These are phyloP conservation scores for Furcifer pardalis DNA, from an alignment of 2,797 vertebrate genomes.

Conservation along the genomic window DNA sequence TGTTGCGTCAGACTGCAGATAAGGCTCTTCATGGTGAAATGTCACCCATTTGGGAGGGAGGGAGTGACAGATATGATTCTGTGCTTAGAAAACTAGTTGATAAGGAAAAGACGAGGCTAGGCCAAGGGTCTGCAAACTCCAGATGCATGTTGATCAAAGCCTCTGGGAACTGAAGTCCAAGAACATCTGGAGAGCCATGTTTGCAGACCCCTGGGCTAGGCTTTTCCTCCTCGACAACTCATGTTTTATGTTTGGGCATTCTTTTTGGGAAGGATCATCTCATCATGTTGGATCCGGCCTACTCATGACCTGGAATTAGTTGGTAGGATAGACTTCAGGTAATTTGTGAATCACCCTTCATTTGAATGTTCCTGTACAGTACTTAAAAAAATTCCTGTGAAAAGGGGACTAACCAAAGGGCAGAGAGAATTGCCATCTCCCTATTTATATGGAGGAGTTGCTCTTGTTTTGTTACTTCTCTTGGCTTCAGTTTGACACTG, in stretches of 20 bases:
- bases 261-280: not conserved
- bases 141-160: no score
- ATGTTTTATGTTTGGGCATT: not conserved
- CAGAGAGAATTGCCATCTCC: no score
- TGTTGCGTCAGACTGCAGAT: not conserved
- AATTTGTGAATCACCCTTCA: not conserved
- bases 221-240: not conserved
- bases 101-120: not conserved
- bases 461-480: no score
- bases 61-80: not conserved
- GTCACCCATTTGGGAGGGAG: not conserved
- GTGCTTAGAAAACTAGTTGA: not conserved
- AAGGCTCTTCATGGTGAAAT: not conserved
- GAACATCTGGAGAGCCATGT: no score
- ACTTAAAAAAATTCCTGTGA: not conserved
- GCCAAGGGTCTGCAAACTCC: no score
- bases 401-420: not conserved
- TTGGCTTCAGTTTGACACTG: no score
- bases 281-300: not conserved
- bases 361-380: not conserved
- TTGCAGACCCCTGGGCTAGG: no score
- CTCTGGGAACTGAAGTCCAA: no score
- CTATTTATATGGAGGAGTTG: no score
- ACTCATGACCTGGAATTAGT: not conserved
- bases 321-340: not conserved